These are phyloP conservation scores for Mesoclemmys tuberculata DNA, from an alignment of 2,113 vertebrate genomes.

Conservation along the genomic window DNA sequence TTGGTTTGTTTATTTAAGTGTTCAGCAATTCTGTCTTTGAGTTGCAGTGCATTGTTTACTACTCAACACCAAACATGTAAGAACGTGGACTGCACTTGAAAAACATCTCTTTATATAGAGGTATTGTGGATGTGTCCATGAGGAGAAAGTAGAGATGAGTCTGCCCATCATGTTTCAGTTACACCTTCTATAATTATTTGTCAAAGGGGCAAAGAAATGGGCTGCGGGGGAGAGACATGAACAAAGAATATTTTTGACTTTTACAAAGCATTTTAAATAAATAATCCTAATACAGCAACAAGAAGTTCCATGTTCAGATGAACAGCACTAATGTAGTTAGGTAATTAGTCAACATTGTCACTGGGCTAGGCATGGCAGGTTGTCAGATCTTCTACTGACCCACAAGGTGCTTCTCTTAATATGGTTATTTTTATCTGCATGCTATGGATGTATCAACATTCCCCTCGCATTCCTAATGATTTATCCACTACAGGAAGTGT, in stretches of 20 bases:
- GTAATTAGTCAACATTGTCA: neutral
- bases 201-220: neutral
- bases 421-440: constrained; percentile 2
- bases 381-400: neutral
- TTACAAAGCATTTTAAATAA: constrained; percentile 21
- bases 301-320: neutral
- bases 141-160: neutral
- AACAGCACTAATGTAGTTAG: neutral
- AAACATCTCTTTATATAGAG: neutral
- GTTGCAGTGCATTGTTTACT: neutral
- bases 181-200: neutral
- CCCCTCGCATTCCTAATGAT: neutral
- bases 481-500: neutral
- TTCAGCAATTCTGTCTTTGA: neutral
- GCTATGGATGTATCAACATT: neutral
- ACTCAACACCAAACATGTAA: neutral
- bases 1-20: neutral
- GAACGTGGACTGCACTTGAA: neutral
- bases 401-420: neutral
- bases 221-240: fast-evolving
- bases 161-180: neutral
- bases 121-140: neutral
- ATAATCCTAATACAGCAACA: neutral
- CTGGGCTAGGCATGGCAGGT: neutral
- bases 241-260: neutral